phyloP scores from a whole-genome alignment of 2,888 invertebrate genomes.

The Mimumesa dahlbomi region DNA sequence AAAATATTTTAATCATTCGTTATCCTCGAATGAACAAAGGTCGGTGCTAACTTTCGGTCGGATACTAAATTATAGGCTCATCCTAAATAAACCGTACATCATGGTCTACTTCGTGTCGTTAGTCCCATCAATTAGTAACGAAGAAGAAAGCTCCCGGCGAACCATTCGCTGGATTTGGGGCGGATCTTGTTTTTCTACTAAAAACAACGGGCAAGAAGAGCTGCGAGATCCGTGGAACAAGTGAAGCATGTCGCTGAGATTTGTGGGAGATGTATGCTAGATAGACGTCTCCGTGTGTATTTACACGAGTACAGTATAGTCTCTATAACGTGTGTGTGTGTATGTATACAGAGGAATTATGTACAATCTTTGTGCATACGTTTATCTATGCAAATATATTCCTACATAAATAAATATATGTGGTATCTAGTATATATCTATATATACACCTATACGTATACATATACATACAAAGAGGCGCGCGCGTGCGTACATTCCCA shows the following conservation, averaged over 20 bases:
- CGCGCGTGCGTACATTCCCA: conserved; percentile 12
- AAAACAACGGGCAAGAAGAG: conserved; percentile 18
- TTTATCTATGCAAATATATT: conserved; percentile 5
- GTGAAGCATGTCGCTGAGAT: conserved; percentile 64
- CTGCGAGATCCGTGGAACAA: conserved; percentile 47
- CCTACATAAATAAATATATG: conserved; percentile 1
- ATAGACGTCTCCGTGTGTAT: too few relatives aligned
- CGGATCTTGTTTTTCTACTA: conserved; percentile 27
- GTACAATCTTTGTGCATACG: conserved; percentile 23
- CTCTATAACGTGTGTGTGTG: too few relatives aligned
- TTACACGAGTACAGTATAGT: too few relatives aligned
- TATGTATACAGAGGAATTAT: conserved; percentile 1
- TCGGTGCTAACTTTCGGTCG: too few relatives aligned
- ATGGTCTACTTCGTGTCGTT: conserved; percentile 6
- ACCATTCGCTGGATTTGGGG: conserved; percentile 44
- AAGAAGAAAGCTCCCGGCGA: conserved; percentile 34
- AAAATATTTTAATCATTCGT: too few relatives aligned
- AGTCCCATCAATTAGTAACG: conserved; percentile 39
- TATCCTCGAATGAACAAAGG: too few relatives aligned
- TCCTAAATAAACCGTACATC: neutral
- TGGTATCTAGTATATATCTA: neutral
- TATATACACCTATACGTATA: conserved; percentile 20
- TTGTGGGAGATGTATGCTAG: conserved; percentile 42
- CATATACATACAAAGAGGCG: conserved; percentile 12
- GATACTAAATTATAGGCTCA: too few relatives aligned